These are phyloP conservation scores for Meta bourneti DNA, from an alignment of 2,888 invertebrate genomes.

Conservation along the genomic window DNA sequence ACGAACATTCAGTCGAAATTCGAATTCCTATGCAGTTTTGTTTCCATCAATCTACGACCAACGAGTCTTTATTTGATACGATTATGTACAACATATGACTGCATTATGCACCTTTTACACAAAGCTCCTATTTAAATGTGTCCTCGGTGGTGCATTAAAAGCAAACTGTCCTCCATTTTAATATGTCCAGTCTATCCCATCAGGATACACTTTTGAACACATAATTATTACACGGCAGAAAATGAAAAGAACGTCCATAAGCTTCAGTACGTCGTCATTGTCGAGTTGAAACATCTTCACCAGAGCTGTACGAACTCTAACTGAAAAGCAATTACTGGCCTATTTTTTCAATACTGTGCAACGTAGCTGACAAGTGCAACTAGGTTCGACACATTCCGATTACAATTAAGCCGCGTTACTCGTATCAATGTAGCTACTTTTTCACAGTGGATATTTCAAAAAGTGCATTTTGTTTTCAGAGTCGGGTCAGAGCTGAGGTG, in stretches of 20 bases:
- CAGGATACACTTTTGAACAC: not conserved
- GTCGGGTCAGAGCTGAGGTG: conserved; percentile 72
- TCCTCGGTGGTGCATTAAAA: not conserved
- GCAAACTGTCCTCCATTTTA: no score
- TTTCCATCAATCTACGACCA: not conserved
- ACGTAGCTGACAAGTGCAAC: not conserved
- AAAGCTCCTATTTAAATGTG: conserved; percentile 48
- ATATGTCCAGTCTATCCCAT: not conserved
- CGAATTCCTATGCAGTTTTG: not conserved
- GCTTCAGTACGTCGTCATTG: no score
- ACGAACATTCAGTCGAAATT: not conserved
- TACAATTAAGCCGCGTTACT: not conserved
- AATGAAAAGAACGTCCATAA: not conserved
- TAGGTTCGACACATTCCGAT: not conserved
- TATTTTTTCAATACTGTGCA: not conserved
- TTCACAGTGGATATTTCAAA: not conserved
- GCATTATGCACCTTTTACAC: conserved; percentile 38
- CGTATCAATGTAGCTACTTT: not conserved
- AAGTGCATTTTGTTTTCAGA: not conserved
- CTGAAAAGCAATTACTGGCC: not conserved
- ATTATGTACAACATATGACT: conserved; percentile 42
- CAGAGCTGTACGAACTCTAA: not conserved
- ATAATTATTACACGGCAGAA: not conserved
- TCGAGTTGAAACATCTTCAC: not conserved
- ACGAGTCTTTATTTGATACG: conserved; percentile 1